Evolutionary conservation across 2,888 invertebrate species (phyloP).

Genomic region (Pachycephus smyrnensis): DNA sequence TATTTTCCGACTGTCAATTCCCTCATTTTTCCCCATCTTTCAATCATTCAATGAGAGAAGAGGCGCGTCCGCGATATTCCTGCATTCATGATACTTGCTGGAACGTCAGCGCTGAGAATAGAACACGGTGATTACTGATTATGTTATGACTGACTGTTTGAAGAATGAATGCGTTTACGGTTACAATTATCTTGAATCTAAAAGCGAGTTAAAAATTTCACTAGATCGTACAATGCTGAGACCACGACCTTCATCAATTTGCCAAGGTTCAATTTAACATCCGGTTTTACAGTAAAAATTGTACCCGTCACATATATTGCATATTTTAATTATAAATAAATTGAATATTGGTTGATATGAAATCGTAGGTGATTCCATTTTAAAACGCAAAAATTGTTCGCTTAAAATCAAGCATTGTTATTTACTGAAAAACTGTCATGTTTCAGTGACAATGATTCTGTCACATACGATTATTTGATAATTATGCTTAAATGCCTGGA

Average conservation of each 20-base stretch:
- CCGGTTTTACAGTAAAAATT: neutral
- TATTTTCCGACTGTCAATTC: neutral
- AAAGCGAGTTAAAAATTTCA: neutral
- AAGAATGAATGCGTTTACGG: slow-evolving; percentile 18
- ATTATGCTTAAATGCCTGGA: neutral
- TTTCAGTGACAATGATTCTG: neutral
- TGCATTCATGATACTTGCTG: slow-evolving; percentile 41
- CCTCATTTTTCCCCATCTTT: neutral
- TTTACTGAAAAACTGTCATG: neutral
- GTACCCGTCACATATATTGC: neutral
- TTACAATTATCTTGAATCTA: neutral
- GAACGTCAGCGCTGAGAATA: slow-evolving; percentile 61
- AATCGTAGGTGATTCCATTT: neutral
- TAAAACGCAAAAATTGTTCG: neutral
- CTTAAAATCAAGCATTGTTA: neutral
- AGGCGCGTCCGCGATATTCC: slow-evolving; percentile 45
- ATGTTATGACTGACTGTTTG: slow-evolving; percentile 39
- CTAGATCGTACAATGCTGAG: neutral
- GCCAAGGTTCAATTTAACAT: neutral
- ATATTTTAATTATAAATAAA: neutral
- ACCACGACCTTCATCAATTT: neutral
- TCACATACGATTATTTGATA: neutral
- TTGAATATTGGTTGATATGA: neutral
- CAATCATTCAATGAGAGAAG: slow-evolving; percentile 33
- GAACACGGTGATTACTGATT: slow-evolving; percentile 43